Base-by-base conservation (phyloP, 2,888 invertebrate species). In the Drosophila seclusa region DNA sequence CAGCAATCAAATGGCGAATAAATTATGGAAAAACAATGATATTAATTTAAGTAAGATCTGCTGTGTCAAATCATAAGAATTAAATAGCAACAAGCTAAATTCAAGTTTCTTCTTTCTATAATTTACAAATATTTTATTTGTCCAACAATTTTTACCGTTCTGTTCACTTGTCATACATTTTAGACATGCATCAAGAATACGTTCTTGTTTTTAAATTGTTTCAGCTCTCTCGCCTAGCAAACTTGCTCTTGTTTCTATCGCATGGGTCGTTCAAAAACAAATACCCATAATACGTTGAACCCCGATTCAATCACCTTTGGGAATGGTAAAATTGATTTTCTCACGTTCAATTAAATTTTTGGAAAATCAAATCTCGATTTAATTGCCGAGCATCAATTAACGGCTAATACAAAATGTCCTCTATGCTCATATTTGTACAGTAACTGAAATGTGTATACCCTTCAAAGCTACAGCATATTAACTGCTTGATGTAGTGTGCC, bases 261-360 rank as follows among this genome's bases (percentile, higher is more conserved):
- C 21, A 13, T 7, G 7, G 2, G 4, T 45, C 16, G 16, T 4
- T 16, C 4, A 40, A 4, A 38, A 16, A 53, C 21, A 24, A 32
- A 5, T 18, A 10, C 18, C 18, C 27, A 13, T 3, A 62, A 49
- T 24, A 27, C 45, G 57, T 66, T 49, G 27, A 79, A 58, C 58
- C 65, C 52, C 36, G 57, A 76, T 68, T 76, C 61, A 55, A 62
- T 63, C 48, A 69, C 58, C 66, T 63, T 40, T 68, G n/a, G 16
- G 13, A 38, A 40, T 57, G 31, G 18, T 60, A 42, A 79, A 75
- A 78, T 83, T 64, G 58, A 73, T 79, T 87, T 88, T 90, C 91
- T 86, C 88, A 89, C 88, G 89, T 78, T 84, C 73, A 78, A 86
- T 88, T 88, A 86, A 86, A 76, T 88, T 74, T 78, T 80, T 80